These are phyloP conservation scores for Epizoanthus scotinus DNA, from an alignment of 92 coral and sea anemone genomes.

Conservation along the genomic window DNA sequence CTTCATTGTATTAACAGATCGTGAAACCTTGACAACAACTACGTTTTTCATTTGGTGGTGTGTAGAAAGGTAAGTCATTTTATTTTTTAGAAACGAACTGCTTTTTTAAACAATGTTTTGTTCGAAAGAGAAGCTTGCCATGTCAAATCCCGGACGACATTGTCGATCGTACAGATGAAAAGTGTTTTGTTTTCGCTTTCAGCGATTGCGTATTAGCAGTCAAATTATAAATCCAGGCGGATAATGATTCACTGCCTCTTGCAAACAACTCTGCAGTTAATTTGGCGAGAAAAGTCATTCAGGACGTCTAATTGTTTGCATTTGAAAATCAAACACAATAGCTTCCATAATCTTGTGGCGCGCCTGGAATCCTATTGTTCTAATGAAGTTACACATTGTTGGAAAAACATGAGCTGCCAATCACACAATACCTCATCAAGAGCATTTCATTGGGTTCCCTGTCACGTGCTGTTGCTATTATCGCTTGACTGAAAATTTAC, in stretches of 20 bases:
- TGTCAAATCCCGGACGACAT: too few species aligned
- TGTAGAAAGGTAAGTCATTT: constrained; percentile 11
- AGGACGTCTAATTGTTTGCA: constrained; percentile 55
- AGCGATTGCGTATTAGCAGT: constrained; percentile 21
- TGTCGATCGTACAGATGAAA: not conserved
- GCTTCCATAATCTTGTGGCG: constrained; percentile 51
- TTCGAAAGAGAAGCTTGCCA: too few species aligned
- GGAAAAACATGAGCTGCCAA: constrained; percentile 39
- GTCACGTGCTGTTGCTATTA: constrained; percentile 54
- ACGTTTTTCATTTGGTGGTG: not conserved
- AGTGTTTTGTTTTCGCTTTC: not conserved
- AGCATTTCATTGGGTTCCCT: constrained; percentile 39
- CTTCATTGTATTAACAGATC: constrained; percentile 30
- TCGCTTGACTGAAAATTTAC: constrained; percentile 15
- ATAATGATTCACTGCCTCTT: constrained; percentile 42
- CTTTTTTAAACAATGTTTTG: too few species aligned
- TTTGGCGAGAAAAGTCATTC: constrained; percentile 52
- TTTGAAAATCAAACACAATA: constrained; percentile 41
- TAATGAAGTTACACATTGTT: constrained; percentile 30
- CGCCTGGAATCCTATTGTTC: constrained; percentile 67
- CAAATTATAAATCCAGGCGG: constrained; percentile 25
- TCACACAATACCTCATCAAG: constrained; percentile 47
- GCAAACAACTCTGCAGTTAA: constrained; percentile 54
- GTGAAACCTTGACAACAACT: not conserved
- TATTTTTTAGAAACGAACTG: too few species aligned